Conservation (phyloP, 2,888 invertebrate genomes). For the Autographa gamma region DNA sequence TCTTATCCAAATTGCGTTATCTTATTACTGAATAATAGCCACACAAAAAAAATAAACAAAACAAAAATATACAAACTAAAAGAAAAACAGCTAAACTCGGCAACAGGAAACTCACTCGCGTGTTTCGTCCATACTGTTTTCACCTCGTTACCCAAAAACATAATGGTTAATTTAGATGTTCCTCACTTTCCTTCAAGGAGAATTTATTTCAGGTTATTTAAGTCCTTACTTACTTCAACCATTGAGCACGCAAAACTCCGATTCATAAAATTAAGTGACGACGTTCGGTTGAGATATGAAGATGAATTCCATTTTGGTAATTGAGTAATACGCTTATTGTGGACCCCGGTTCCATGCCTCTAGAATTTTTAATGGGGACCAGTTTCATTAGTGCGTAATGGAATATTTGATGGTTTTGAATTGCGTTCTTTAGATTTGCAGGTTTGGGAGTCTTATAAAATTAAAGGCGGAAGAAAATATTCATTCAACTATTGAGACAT, state of each 20-base stretch:
- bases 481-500: not conserved
- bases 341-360: conserved; percentile 39
- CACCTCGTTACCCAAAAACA: conserved; percentile 60
- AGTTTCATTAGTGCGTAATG: conserved; percentile 25
- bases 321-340: conserved; percentile 67
- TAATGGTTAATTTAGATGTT: conserved; percentile 63
- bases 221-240: conserved; percentile 73
- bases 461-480: not conserved
- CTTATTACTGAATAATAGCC: not conserved
- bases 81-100: conserved; percentile 25
- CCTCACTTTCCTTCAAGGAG: conserved; percentile 21
- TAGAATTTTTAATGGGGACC: conserved; percentile 46
- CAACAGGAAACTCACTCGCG: conserved; percentile 45
- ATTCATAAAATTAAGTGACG: conserved; percentile 82
- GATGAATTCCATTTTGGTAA: conserved; percentile 76
- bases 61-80: conserved; percentile 21
- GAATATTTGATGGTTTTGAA: conserved; percentile 22
- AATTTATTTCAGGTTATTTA: conserved; percentile 56
- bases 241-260: conserved; percentile 78
- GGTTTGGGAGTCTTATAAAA: not conserved
- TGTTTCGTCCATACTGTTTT: conserved; percentile 52
- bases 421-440: conserved; percentile 5
- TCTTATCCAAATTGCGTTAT: not conserved
- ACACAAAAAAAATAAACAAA: conserved; percentile 15
- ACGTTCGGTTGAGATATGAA: conserved; percentile 72